phyloP scores from a whole-genome alignment of 2,888 invertebrate species.

The Cyaniris semiargus region DNA sequence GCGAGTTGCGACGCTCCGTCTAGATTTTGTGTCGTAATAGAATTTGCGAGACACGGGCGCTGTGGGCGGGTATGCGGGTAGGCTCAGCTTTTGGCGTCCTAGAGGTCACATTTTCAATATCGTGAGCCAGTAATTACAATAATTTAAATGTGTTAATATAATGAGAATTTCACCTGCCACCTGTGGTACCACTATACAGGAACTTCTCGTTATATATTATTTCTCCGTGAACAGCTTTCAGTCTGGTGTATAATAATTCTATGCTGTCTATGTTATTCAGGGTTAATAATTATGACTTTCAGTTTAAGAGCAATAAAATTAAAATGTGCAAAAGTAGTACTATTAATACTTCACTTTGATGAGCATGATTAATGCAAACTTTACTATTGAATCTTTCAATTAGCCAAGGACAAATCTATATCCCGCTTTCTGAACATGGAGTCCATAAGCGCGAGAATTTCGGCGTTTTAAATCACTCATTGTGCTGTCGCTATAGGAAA shows the following conservation, averaged over 20 bases:
- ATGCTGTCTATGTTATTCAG: too few relatives aligned
- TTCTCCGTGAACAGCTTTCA: too few relatives aligned
- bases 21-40: conserved; percentile 1
- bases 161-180: neutral
- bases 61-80: conserved; percentile 33
- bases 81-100: conserved; percentile 35
- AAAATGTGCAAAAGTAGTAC: too few relatives aligned
- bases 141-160: neutral
- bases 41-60: conserved; percentile 21
- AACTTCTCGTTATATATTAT: too few relatives aligned
- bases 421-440: neutral
- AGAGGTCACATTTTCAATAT: conserved; percentile 26
- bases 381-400: neutral
- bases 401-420: neutral
- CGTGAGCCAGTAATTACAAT: conserved; percentile 21
- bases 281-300: neutral
- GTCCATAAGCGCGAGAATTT: neutral
- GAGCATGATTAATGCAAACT: neutral
- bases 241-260: too few relatives aligned
- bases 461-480: neutral
- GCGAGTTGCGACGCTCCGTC: neutral
- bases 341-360: too few relatives aligned
- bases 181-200: neutral
- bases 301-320: neutral
- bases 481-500: neutral